Percentiles rank a stretch among this genome's conserved stretches.
Evolutionary conservation across 2,888 invertebrate genomes (phyloP).

Genomic region (Alloscopus bannaensis): DNA sequence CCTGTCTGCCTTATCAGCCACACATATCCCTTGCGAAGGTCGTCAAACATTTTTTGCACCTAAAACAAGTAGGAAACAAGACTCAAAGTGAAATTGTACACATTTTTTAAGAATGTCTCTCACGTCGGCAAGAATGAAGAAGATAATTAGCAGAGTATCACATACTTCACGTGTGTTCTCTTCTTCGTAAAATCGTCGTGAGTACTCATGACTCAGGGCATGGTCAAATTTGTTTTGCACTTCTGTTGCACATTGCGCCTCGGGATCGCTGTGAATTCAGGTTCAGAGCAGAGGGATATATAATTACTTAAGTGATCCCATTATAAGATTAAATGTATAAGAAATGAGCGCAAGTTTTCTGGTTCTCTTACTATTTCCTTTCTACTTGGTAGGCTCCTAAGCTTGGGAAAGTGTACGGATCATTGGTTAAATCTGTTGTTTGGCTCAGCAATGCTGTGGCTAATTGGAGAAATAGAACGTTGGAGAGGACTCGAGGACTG

Average conservation of each 20-base stretch:
- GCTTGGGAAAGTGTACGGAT: slow-evolving; percentile 50
- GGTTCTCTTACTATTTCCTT: slow-evolving; percentile 45
- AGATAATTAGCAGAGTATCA: background rate
- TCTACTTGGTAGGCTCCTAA: slow-evolving; percentile 43
- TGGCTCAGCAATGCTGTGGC: slow-evolving; percentile 47
- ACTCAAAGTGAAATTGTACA: background rate
- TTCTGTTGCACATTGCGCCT: slow-evolving; percentile 54
- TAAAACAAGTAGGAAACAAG: slow-evolving; percentile 13
- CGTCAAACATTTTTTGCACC: slow-evolving; percentile 54
- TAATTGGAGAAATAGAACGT: slow-evolving; percentile 51
- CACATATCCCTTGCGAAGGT: slow-evolving; percentile 58
- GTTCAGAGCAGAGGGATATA: slow-evolving; percentile 11
- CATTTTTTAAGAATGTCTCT: background rate
- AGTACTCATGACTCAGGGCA: slow-evolving; percentile 52
- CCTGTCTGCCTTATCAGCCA: slow-evolving; percentile 61
- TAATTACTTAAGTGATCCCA: slow-evolving; percentile 24
- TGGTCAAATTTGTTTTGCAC: slow-evolving; percentile 59
- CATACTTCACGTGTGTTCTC: slow-evolving; percentile 48
- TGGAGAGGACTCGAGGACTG: slow-evolving; percentile 48
- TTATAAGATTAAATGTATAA: slow-evolving; percentile 20
- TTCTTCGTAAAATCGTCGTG: slow-evolving; percentile 50
- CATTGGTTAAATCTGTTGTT: slow-evolving; percentile 51
- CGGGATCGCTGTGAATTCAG: slow-evolving; percentile 45
- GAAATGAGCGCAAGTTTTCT: slow-evolving; percentile 4
- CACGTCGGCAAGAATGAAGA: too few species aligned